Evolutionary conservation across 1,140 invertebrate species (phyloP), one percentile per base, ranked within the genome.

Genomic region (Polyergus mexicanus): DNA sequence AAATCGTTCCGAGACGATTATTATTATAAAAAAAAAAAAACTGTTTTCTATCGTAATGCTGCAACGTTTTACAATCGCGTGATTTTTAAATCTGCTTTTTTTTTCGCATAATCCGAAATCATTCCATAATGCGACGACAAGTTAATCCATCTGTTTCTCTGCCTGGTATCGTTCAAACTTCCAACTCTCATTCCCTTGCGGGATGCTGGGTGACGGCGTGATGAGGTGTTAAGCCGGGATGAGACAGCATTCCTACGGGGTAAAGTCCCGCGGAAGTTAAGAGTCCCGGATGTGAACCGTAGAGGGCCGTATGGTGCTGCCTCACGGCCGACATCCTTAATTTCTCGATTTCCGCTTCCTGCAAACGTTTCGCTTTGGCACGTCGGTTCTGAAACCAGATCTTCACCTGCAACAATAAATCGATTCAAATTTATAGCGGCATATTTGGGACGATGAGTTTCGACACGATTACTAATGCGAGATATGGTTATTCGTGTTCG

Each of bases 351-450:
- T 99, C 98, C 44, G 98, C 98, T 94, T 99, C 98, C 93, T 99
- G 98, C 10, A 99, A 96, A 32, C 98, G 96, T 94, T 99, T 99
- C 89, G 98, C 98, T 95, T 99, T 99, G 71, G 98, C 98, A 60
- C 98, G 95, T 8, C 98, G 96, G 94, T 99, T 99, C 97, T 99
- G 98, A 94, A 99, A 99, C 98, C 98, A 99, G 91, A 99, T 99
- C 96, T 99, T 99, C 75, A 98, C 98, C 97, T 98, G 96, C 56
- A 95, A 96, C 80, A 71, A 89, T 62, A 68, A 77, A 81, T 41
- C 62, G 44, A 28, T 41, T 19, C 38, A 32, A 35, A 51, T 84
- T 84, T 83, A 63, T 66, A 68, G 75, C 71, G 22, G 19, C 25
- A n/a, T 44, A 25, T 72, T 60, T 81, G 71, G 32, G 19, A 1